Conservation (phyloP, 2,797 vertebrate species). For the Bovichtus diacanthus region DNA sequence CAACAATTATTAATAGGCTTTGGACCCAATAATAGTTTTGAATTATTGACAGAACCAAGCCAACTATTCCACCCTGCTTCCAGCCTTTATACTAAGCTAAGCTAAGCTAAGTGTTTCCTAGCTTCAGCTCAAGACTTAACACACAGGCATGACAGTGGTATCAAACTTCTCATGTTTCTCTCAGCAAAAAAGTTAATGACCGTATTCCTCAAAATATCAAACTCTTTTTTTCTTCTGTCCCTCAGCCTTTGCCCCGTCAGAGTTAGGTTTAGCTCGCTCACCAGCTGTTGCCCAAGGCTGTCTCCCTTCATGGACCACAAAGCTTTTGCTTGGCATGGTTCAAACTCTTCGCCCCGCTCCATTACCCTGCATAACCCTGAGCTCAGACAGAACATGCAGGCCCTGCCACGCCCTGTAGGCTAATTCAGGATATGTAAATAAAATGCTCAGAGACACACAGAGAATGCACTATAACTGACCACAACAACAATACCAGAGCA, state of each 20-base stretch:
- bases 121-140: background rate
- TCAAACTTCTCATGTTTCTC: background rate
- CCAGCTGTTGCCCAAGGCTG: slow-evolving; percentile 29
- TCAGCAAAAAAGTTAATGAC: background rate
- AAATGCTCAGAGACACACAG: slow-evolving; percentile 61
- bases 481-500: slow-evolving; percentile 60
- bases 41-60: background rate
- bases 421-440: slow-evolving; percentile 76
- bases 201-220: background rate
- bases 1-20: background rate
- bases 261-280: no score
- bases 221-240: background rate
- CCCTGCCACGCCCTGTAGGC: slow-evolving; percentile 49
- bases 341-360: slow-evolving; percentile 22
- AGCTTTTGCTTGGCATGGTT: slow-evolving; percentile 39
- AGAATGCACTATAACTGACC: slow-evolving; percentile 55
- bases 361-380: slow-evolving; percentile 48
- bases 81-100: background rate
- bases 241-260: background rate
- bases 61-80: background rate
- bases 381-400: slow-evolving; percentile 43
- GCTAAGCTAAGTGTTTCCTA: slow-evolving; percentile 2
- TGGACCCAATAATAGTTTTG: background rate
- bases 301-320: slow-evolving; percentile 26
- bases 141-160: background rate